Evolutionary conservation across 1,140 invertebrate species (phyloP).

Genomic region (Hyposmocoma kahamanoa): DNA sequence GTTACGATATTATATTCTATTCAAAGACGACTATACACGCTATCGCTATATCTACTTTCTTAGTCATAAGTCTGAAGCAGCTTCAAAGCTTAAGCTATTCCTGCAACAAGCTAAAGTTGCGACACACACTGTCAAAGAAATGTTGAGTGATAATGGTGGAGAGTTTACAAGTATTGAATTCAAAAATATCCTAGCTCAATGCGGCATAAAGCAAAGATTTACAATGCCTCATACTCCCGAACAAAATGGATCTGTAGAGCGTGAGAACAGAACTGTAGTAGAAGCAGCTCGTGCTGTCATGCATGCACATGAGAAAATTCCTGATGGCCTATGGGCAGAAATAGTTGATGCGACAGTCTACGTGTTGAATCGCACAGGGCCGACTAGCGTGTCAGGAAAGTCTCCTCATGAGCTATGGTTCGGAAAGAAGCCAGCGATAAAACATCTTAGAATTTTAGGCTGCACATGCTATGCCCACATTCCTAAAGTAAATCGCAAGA

Average conservation of each 20-base stretch:
- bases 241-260: slow-evolving; percentile 34
- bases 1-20: slow-evolving; percentile 8
- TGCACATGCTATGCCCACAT: no score
- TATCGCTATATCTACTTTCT: slow-evolving; percentile 9
- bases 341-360: no score
- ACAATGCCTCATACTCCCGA: slow-evolving; percentile 39
- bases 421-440: no score
- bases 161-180: slow-evolving; percentile 40
- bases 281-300: neutral
- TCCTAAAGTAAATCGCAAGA: no score
- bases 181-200: slow-evolving; percentile 21
- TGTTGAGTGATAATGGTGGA: slow-evolving; percentile 32
- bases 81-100: neutral
- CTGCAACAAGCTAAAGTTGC: neutral
- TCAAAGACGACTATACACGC: slow-evolving; percentile 9
- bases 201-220: slow-evolving; percentile 28
- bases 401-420: no score
- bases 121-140: slow-evolving; percentile 8
- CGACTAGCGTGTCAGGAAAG: no score
- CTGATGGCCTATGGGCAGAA: no score
- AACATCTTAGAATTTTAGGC: no score
- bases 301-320: slow-evolving; percentile 7
- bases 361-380: no score
- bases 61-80: slow-evolving; percentile 5
- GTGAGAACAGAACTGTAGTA: slow-evolving; percentile 22